Base-by-base conservation (phyloP, 2,797 vertebrate genomes). In the Calcarius lapponicus region DNA sequence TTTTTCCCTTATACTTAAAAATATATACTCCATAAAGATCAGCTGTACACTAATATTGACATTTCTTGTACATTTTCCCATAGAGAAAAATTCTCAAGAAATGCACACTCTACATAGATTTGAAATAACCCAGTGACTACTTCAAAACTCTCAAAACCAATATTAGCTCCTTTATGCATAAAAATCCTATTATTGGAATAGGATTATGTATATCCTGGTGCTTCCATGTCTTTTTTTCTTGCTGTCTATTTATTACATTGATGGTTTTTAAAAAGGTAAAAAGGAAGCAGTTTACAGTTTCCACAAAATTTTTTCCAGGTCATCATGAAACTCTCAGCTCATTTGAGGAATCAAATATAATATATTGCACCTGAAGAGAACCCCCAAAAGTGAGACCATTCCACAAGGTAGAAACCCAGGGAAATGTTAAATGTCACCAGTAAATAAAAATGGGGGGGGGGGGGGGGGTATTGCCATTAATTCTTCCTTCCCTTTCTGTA, bases 231-330 rank as follows among this genome's bases (percentile, higher is more conserved):
- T 58, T 48, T 26, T 57, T 57, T 15, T 10, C 11, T 56, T 19
- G 2, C 3, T 31, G 19, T 10, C 11, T 65, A 4, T 60, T 38
- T 73, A 13, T 38, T 91, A 38, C 18, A 3, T 7, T 45, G 7
- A 31, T 4, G 15, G 1, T 29, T 84, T 9, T 0, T 2, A 61
- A 65, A 81, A 38, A 42, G 10, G 1, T 34, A 31, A 9, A 26
- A n/a, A 36, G 11, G 10, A 86, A 75, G 11, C 19, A 54, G 12
- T 45, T 58, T 17, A 50, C 4, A 34, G 36, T 43, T 92, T 72
- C 34, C 3, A 8, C 13, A 32, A 0, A 71, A 64, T 74, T 3
- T 86, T 86, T 80, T 58, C 24, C 43, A 43, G n/a, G 5, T 38
- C 6, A 6, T 58, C 8, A 42, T 17, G 9, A 86, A 80, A 45